Evolutionary conservation across 2,888 invertebrate genomes (phyloP).

Genomic region (Camptogramma bilineatum): DNA sequence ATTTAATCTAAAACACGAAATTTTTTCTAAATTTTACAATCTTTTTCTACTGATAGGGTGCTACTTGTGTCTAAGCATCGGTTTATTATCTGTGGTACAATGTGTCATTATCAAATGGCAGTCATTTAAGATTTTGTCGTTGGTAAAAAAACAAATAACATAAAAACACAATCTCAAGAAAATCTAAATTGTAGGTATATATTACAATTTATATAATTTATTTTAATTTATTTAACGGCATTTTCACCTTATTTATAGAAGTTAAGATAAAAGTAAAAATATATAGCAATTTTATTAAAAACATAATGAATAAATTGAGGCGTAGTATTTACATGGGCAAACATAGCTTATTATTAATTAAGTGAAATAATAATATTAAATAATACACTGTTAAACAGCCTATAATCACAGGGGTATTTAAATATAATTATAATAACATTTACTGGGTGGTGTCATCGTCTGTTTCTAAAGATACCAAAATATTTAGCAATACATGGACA

Average conservation of each 20-base stretch:
- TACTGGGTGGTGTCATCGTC: conserved; percentile 22
- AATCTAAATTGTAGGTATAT: neutral
- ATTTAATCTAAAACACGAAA: conserved; percentile 14
- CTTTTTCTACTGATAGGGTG: conserved; percentile 9
- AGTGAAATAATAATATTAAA: conserved; percentile 36
- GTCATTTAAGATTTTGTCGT: neutral
- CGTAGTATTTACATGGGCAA: conserved; percentile 45
- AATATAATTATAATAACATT: conserved; percentile 32
- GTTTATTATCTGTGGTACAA: neutral
- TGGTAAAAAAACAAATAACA: neutral
- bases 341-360: conserved; percentile 22
- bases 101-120: conserved; percentile 6
- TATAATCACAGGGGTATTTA: conserved; percentile 66
- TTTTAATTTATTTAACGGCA: conserved; percentile 1
- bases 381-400: conserved; percentile 61
- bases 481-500: no score
- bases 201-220: neutral
- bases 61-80: neutral
- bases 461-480: neutral
- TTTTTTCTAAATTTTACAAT: conserved; percentile 17
- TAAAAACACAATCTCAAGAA: conserved; percentile 1
- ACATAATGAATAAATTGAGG: conserved; percentile 37
- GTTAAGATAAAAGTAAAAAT: conserved; percentile 10
- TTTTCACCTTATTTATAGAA: conserved; percentile 8
- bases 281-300: conserved; percentile 26